Evolutionary conservation across 2,797 vertebrate species (phyloP), one percentile per base, ranked within the genome.

Genomic region (Orientallactaga sibirica): DNA sequence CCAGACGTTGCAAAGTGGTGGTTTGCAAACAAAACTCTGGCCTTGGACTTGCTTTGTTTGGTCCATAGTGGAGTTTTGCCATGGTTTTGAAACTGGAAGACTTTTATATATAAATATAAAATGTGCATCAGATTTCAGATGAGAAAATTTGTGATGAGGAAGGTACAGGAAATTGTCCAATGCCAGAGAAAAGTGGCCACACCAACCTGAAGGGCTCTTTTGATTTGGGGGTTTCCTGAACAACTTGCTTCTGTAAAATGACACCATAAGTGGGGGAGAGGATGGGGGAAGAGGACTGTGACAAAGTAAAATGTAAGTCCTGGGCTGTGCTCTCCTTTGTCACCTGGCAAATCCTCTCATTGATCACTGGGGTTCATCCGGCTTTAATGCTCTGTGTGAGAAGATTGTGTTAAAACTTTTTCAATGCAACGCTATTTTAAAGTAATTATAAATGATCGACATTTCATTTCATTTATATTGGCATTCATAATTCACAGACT

Each of bases 391-490:
- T 90, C 37, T 82, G 67, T 9, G 18, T 55, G 52, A 78, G 41
- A 79, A 89, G 41, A 82, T 52, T 76, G 33, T 87, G 62, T 81
- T 84, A 78, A 97, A 86, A 88, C 29, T 83, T 95, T 91, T 91
- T 82, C 86, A 82, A 37, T 86, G 74, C 41, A 91, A 81, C 70
- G 64, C 87, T 93, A 90, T 91, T 96, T 96, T 93, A 71, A 95
- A 93, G 90, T 93, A 93, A 92, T 96, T 95, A 91, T 84, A 97
- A 96, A 81, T 97, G 93, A 96, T 80, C 14, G 7, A 88, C 29
- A 80, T 58, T 94, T 89, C 80, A 86, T 94, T 93, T 96, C 93
- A 95, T 93, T 92, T 77, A 27, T 86, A 95, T 94, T 95, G 95
- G 79, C 90, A 94, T 87, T 93, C 77, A 91, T 86, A 95, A 94